Base-by-base conservation (phyloP, 2,113 vertebrate genomes). In the Sceloporus undulatus region DNA sequence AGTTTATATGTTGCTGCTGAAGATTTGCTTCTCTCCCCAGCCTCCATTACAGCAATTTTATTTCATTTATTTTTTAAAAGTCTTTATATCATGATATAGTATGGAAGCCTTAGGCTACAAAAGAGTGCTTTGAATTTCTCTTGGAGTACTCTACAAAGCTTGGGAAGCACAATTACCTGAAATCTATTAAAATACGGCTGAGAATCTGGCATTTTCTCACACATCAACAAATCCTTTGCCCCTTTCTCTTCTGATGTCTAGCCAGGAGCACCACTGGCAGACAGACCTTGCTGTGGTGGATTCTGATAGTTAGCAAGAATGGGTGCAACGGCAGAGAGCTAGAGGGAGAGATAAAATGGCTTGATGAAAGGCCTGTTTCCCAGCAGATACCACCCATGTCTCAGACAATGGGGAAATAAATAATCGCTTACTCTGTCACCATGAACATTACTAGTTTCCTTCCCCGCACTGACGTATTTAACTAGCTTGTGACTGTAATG, bases 401-500 rank as follows among this genome's bases (percentile, higher is more conserved):
- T 90, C 91, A 86, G 91, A 93, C 83, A 80, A 16, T 0, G 59
- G 52, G 87, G 84, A 92, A 91, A 92, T 82, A 94, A 90, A 88
- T 88, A 78, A 88, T 88, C 77, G 25, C 89, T 91, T 90, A 79
- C 89, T 90, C 90, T 91, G 90, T 93, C 92, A 94, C 91, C 90
- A 85, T 94, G 71, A 94, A 89, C 87, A 80, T 56, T 84, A 42
- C 90, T 90, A n/a, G 34, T 91, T 94, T 92, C 92, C 94, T 92
- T 92, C 87, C 68, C 93, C 92, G 87, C 92, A 92, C 76, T 0
- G 87, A 86, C 92, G 89, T 80, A 93, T 92, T 94, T 90, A 94
- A 88, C 87, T 92, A 87, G 93, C 90, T 88, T 0, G 52, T 93
- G 92, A 94, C 92, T 93, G 10, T 62, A 94, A 83, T 90, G 68